These are phyloP conservation scores for Girardinus metallicus DNA, from an alignment of 2,797 vertebrate genomes.

Conservation along the genomic window DNA sequence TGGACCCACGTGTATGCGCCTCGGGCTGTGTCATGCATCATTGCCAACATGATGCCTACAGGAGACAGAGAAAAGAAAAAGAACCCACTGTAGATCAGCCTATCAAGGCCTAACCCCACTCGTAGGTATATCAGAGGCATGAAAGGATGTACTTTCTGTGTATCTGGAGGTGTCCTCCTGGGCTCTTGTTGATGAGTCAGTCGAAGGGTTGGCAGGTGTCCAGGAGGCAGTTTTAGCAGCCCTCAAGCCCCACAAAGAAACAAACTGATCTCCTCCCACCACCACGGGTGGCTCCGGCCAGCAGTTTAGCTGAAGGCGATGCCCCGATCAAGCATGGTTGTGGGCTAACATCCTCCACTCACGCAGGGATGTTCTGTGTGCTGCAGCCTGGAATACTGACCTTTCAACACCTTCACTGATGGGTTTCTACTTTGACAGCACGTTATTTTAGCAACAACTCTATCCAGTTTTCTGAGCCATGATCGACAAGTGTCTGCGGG, in stretches of 20 bases:
- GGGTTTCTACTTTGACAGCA: constrained; percentile 49
- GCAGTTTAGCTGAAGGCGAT: constrained; percentile 71
- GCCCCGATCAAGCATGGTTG: constrained; percentile 65
- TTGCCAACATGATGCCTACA: constrained; percentile 92
- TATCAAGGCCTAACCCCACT: constrained; percentile 83
- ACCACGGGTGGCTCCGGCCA: constrained; percentile 65
- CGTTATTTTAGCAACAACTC: constrained; percentile 44
- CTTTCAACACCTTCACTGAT: constrained; percentile 65
- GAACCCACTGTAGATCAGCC: constrained; percentile 63
- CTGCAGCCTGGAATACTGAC: constrained; percentile 53
- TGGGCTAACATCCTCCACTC: constrained; percentile 56
- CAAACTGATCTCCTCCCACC: constrained; percentile 69
- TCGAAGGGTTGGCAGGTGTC: constrained; percentile 62
- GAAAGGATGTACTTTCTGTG: constrained; percentile 45
- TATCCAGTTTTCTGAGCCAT: constrained; percentile 16
- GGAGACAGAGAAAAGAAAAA: constrained; percentile 67
- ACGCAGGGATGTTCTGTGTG: constrained; percentile 47
- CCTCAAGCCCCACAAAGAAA: constrained; percentile 50
- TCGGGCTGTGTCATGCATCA: constrained; percentile 89
- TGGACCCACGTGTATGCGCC: constrained; percentile 72
- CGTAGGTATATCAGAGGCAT: constrained; percentile 60
- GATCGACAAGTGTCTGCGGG: constrained; percentile 16
- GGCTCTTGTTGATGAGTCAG: constrained; percentile 59
- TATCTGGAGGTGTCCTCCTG: constrained; percentile 58
- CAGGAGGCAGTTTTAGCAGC: constrained; percentile 67